Percentiles rank a stretch among this genome's conserved stretches.
These are phyloP conservation scores for Gobius niger DNA, from an alignment of 2,113 vertebrate species.

Conservation along the genomic window DNA sequence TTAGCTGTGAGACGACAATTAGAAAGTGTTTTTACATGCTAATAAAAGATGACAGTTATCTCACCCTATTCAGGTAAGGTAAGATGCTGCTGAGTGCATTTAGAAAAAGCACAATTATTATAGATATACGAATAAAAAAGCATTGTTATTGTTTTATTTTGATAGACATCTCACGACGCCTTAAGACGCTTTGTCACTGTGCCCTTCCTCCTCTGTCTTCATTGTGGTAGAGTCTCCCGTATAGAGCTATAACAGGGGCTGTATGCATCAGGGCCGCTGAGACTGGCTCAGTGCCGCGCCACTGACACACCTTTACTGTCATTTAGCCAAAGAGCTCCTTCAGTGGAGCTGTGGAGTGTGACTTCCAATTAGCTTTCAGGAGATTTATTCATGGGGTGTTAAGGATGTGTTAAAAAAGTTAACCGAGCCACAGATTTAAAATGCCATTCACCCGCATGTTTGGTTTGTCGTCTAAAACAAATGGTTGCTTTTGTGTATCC, in stretches of 20 bases:
- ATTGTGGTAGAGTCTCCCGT: slow-evolving; percentile 20
- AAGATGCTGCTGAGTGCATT: too few species aligned
- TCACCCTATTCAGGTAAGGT: too few species aligned
- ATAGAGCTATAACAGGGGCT: slow-evolving; percentile 27
- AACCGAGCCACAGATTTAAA: slow-evolving; percentile 55
- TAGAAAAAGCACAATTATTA: too few species aligned
- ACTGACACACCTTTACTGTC: slow-evolving; percentile 55
- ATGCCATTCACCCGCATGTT: slow-evolving; percentile 25
- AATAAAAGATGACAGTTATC: too few species aligned
- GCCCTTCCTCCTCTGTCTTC: slow-evolving; percentile 17
- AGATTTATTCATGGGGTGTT: slow-evolving; percentile 66
- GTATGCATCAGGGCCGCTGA: slow-evolving; percentile 42
- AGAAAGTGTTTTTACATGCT: too few species aligned
- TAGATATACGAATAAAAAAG: too few species aligned
- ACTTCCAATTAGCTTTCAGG: slow-evolving; percentile 67
- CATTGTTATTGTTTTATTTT: too few species aligned
- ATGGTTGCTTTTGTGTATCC: background rate
- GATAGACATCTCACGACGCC: too few species aligned
- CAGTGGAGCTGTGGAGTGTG: slow-evolving; percentile 46
- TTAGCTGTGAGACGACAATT: too few species aligned
- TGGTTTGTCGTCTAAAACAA: slow-evolving; percentile 18
- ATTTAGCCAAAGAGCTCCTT: slow-evolving; percentile 53
- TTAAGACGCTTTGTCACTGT: slow-evolving; percentile 4
- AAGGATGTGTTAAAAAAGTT: slow-evolving; percentile 59
- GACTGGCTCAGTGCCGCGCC: slow-evolving; percentile 17